A percentile compares a stretch with the other conserved stretches of the same genome.
These are phyloP conservation scores for Aphelocoma californica DNA, from an alignment of 2,797 vertebrate genomes.

Conservation along the genomic window DNA sequence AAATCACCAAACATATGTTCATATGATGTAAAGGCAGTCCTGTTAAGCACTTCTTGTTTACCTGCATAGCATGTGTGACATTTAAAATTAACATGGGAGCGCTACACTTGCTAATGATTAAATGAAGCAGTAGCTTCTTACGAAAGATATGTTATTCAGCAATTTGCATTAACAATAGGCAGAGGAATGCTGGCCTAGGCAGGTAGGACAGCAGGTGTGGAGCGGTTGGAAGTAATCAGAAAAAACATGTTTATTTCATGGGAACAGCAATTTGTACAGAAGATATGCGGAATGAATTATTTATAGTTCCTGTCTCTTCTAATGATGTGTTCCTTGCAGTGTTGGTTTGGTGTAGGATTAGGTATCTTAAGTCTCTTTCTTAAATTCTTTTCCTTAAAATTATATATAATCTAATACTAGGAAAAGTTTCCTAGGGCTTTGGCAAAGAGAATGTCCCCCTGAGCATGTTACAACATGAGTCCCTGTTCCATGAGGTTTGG, in stretches of 20 bases:
- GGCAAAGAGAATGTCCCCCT: neutral
- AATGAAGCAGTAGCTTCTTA: neutral
- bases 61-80: neutral
- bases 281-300: neutral
- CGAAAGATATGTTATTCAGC: neutral
- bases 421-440: neutral
- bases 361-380: neutral
- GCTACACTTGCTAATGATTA: neutral
- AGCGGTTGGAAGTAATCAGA: neutral
- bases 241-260: slow-evolving; percentile 29
- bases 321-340: neutral
- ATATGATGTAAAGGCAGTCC: neutral
- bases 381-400: neutral
- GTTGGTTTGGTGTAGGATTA: neutral
- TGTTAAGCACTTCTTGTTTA: neutral
- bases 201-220: neutral
- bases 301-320: neutral
- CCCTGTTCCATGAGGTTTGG: neutral
- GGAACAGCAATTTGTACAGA: neutral
- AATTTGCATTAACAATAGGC: neutral
- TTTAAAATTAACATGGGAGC: neutral
- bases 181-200: neutral
- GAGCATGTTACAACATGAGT: neutral
- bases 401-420: neutral
- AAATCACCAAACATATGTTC: neutral